Conservation (phyloP, 1,140 invertebrate species). For the Lepidurus apus region DNA sequence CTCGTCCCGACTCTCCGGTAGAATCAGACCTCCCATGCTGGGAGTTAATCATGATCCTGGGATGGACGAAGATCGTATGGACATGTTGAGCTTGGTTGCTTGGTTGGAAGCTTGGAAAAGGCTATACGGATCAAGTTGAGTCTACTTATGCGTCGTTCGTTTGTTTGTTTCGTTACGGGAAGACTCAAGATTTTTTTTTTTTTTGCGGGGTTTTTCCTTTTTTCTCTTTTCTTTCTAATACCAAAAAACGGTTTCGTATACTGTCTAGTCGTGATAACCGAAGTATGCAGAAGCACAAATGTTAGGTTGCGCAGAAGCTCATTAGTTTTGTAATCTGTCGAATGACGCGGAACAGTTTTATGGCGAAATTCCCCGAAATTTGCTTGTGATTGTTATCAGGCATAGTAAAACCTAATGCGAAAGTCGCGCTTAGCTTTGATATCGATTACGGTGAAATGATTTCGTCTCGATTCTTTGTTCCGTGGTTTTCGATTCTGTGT, state of each 20-base stretch:
- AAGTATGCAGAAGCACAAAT: too few relatives aligned
- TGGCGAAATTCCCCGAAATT: too few relatives aligned
- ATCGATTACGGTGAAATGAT: background rate
- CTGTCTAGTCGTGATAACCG: too few relatives aligned
- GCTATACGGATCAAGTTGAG: background rate
- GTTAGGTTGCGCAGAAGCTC: too few relatives aligned
- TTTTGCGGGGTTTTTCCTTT: background rate
- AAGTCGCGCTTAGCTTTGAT: background rate
- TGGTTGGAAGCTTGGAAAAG: background rate
- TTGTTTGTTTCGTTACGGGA: background rate
- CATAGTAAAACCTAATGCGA: too few relatives aligned
- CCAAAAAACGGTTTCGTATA: too few relatives aligned
- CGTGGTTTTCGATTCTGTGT: background rate
- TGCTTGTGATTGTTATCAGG: too few relatives aligned
- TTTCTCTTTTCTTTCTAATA: background rate
- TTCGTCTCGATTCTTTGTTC: background rate
- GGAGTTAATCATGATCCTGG: background rate
- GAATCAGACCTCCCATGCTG: constrained; percentile 7
- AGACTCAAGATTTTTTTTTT: background rate
- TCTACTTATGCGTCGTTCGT: background rate
- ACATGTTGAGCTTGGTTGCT: constrained; percentile 5
- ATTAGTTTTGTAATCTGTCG: too few relatives aligned
- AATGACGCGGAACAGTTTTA: too few relatives aligned
- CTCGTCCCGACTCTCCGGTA: background rate
- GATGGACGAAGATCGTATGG: background rate